phyloP scores from a whole-genome alignment of 2,113 vertebrate genomes.

The Anoura caudifer region DNA sequence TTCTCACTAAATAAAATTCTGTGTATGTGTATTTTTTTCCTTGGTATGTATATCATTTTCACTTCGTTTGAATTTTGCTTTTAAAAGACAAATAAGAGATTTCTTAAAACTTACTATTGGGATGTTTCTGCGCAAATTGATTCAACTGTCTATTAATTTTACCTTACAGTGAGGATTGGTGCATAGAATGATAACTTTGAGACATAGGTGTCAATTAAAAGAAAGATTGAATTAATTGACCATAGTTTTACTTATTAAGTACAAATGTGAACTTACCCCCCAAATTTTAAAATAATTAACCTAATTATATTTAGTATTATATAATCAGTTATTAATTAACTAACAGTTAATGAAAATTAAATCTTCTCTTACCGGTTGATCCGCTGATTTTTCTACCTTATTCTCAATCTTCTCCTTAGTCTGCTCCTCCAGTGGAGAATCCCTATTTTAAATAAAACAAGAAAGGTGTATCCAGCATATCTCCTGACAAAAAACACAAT shows the following conservation, averaged over 20 bases:
- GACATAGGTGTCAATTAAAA: background rate
- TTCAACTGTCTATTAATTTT: slow-evolving; percentile 8
- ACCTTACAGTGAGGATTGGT: background rate
- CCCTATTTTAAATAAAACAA: slow-evolving; percentile 45
- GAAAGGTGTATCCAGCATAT: background rate
- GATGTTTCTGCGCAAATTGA: background rate
- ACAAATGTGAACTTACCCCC: background rate
- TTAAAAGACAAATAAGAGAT: slow-evolving; percentile 3
- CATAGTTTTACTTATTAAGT: background rate
- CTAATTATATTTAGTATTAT: background rate
- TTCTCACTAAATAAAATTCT: slow-evolving; percentile 8
- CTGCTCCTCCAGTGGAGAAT: slow-evolving; percentile 11
- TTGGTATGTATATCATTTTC: background rate
- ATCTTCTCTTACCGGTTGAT: slow-evolving; percentile 63
- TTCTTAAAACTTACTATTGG: background rate
- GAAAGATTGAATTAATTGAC: background rate
- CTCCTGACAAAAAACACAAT: slow-evolving; percentile 5
- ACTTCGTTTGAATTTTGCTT: background rate
- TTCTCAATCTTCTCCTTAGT: slow-evolving; percentile 30
- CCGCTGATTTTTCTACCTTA: slow-evolving; percentile 39
- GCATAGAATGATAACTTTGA: background rate
- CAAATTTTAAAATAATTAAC: slow-evolving; percentile 27
- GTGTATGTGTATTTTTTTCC: background rate
- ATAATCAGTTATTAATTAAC: background rate
- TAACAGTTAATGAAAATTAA: slow-evolving; percentile 33